These are phyloP conservation scores for Diuraphis noxia DNA, from an alignment of 1,140 invertebrate species.

Conservation along the genomic window DNA sequence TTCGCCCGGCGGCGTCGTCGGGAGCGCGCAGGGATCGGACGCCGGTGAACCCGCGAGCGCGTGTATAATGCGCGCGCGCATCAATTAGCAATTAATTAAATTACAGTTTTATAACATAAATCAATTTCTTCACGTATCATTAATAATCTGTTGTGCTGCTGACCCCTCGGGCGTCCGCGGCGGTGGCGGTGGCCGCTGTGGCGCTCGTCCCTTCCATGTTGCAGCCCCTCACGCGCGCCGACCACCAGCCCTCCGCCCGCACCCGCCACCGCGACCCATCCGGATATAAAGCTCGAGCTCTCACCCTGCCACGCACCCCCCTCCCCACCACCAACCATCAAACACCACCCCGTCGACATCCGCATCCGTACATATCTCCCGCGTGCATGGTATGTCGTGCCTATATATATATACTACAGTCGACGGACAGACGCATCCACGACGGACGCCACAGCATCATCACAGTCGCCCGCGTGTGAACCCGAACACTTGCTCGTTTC, in stretches of 20 bases:
- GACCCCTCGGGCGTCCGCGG: slow-evolving; percentile 17
- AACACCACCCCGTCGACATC: neutral
- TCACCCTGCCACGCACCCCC: neutral
- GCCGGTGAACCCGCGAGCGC: neutral
- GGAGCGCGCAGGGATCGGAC: neutral
- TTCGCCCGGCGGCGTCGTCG: neutral
- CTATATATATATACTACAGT: neutral
- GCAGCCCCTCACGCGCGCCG: neutral
- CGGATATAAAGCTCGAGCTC: slow-evolving; percentile 7
- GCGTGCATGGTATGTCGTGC: neutral
- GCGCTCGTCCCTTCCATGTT: neutral
- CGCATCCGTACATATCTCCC: neutral
- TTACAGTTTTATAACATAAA: slow-evolving; percentile 54
- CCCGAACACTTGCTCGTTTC: slow-evolving; percentile 3
- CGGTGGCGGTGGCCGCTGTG: neutral
- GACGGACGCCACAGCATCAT: neutral
- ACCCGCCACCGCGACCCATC: neutral
- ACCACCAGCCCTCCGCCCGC: neutral
- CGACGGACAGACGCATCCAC: neutral
- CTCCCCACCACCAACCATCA: neutral
- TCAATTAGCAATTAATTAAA: slow-evolving; percentile 54
- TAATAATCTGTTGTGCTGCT: slow-evolving; percentile 48
- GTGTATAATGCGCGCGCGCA: slow-evolving; percentile 24
- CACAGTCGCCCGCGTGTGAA: slow-evolving; percentile 4
- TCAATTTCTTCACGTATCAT: slow-evolving; percentile 54